These are phyloP conservation scores for Scaptodrosophila lebanonensis DNA, from an alignment of 1,140 invertebrate genomes.

Conservation along the genomic window DNA sequence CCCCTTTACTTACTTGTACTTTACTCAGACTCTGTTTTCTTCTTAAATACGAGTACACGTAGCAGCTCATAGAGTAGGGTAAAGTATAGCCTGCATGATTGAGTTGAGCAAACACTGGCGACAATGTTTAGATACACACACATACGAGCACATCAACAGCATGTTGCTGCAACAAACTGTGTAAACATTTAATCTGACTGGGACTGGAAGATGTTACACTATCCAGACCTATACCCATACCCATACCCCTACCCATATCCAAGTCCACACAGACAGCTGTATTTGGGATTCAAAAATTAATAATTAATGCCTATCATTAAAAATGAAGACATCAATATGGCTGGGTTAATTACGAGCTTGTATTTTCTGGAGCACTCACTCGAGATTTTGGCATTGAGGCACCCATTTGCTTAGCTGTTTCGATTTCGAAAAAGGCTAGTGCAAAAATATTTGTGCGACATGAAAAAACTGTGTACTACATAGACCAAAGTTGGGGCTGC, in stretches of 20 bases:
- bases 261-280: constrained; percentile 43
- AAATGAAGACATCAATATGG: constrained; percentile 4
- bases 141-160: too few species aligned
- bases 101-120: constrained; percentile 43
- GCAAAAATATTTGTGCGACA: constrained; percentile 22
- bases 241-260: constrained; percentile 20
- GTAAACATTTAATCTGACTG: constrained; percentile 67
- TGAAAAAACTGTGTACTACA: neutral
- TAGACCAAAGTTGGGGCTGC: constrained; percentile 6
- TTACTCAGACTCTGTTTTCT: constrained; percentile 12
- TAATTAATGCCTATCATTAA: neutral
- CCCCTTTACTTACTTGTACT: constrained; percentile 11
- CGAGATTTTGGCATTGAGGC: constrained; percentile 67
- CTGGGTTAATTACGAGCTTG: neutral
- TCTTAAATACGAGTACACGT: constrained; percentile 66
- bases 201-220: constrained; percentile 56
- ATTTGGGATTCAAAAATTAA: constrained; percentile 58
- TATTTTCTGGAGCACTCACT: constrained; percentile 27
- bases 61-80: constrained; percentile 6
- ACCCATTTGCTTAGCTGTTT: constrained; percentile 55
- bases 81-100: constrained; percentile 34
- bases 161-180: constrained; percentile 66
- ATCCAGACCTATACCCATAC: neutral
- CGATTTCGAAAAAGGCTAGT: constrained; percentile 30
- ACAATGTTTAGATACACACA: constrained; percentile 48